A percentile compares a stretch with the other conserved stretches of the same genome.
These are phyloP conservation scores for Etheostoma cragini DNA, from an alignment of 2,113 vertebrate genomes.

Conservation along the genomic window DNA sequence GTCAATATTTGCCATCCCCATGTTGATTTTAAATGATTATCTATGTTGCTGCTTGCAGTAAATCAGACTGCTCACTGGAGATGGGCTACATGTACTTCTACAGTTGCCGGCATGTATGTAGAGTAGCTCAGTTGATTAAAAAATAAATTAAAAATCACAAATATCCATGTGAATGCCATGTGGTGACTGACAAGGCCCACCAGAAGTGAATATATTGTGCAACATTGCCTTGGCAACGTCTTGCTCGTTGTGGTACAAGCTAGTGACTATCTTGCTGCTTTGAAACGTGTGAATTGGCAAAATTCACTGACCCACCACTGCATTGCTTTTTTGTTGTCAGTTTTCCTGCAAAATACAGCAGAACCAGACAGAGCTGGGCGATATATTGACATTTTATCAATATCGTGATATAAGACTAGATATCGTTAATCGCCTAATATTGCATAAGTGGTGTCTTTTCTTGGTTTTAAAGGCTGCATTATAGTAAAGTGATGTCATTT, in stretches of 20 bases:
- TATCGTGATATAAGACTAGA: too few relatives aligned
- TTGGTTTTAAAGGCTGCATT: too few relatives aligned
- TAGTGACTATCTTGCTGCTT: background rate
- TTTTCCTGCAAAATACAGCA: background rate
- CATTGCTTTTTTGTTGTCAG: background rate
- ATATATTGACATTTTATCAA: too few relatives aligned
- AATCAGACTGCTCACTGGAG: background rate
- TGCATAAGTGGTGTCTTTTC: too few relatives aligned
- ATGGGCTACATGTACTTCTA: background rate
- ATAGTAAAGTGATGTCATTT: too few relatives aligned
- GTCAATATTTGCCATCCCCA: constrained; percentile 45
- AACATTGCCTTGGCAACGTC: too few relatives aligned
- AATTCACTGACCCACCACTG: background rate
- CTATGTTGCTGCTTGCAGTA: constrained; percentile 3
- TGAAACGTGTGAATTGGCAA: background rate
- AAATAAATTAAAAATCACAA: background rate
- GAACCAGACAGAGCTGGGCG: background rate
- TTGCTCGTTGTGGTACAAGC: background rate
- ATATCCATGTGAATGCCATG: background rate
- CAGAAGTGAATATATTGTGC: background rate
- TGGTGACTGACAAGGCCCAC: too few relatives aligned
- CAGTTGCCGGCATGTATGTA: background rate
- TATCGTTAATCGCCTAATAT: too few relatives aligned
- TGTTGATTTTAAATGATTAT: constrained; percentile 45
- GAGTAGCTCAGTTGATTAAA: background rate